phyloP scores from a whole-genome alignment of 2,888 invertebrate species.

The Heterodera filipjevi region DNA sequence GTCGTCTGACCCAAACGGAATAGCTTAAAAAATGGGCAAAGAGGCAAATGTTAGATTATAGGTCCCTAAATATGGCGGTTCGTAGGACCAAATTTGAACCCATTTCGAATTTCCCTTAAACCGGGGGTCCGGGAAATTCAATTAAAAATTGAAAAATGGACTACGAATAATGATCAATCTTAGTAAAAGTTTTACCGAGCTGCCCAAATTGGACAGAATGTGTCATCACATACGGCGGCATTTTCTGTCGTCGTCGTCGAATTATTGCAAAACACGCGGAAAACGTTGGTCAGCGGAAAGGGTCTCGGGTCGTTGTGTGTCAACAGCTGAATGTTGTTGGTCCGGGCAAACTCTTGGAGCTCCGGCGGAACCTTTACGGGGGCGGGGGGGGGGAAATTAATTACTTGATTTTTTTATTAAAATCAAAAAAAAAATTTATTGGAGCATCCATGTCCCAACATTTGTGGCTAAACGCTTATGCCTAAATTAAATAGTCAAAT shows the following conservation, averaged over 20 bases:
- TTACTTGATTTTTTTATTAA: too few relatives aligned
- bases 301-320: constrained; percentile 89
- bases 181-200: constrained; percentile 51
- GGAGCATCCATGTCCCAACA: too few relatives aligned
- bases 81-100: too few relatives aligned
- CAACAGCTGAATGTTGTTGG: constrained; percentile 86
- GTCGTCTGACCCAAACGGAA: constrained; percentile 62
- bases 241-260: constrained; percentile 17
- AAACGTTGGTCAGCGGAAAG: constrained; percentile 60
- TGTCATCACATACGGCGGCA: constrained; percentile 46
- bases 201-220: constrained; percentile 59
- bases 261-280: constrained; percentile 50
- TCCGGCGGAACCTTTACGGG: constrained; percentile 79
- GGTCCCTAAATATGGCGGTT: too few relatives aligned
- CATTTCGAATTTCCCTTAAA: too few relatives aligned
- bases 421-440: not conserved
- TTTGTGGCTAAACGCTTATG: too few relatives aligned
- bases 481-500: too few relatives aligned
- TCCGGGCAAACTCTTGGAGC: constrained; percentile 84
- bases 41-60: too few relatives aligned
- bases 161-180: too few relatives aligned
- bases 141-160: too few relatives aligned
- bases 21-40: constrained; percentile 46
- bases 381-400: too few relatives aligned
- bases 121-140: too few relatives aligned